These are phyloP conservation scores for Protodeltote pygarga DNA, from an alignment of 2,888 invertebrate species.

Conservation along the genomic window DNA sequence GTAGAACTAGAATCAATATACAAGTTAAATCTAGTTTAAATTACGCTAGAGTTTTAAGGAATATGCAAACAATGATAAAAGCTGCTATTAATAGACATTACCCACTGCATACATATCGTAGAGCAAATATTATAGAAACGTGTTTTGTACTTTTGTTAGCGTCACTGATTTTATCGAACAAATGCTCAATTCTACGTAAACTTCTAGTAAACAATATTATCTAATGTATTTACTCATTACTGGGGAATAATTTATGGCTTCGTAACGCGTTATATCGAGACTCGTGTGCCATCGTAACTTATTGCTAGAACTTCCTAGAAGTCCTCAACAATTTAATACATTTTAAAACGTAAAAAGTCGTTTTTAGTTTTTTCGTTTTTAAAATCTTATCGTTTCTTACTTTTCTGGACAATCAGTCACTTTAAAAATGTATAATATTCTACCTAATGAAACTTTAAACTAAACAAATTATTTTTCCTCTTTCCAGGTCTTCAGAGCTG, in stretches of 20 bases:
- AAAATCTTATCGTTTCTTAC: too few species aligned
- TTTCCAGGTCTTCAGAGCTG: constrained; percentile 77
- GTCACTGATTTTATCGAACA: constrained; percentile 26
- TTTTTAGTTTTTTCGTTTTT: too few species aligned
- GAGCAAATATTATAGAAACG: constrained; percentile 22
- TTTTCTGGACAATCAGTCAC: too few species aligned
- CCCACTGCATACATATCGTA: constrained; percentile 1
- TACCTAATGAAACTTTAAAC: neutral
- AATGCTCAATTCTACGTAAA: constrained; percentile 28
- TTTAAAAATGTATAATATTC: too few species aligned
- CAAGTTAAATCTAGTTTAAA: constrained; percentile 1
- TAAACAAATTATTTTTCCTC: constrained; percentile 17
- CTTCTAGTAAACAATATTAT: constrained; percentile 32
- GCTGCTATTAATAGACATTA: constrained; percentile 34
- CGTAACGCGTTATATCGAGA: too few species aligned
- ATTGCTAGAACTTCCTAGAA: too few species aligned
- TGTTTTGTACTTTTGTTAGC: constrained; percentile 32
- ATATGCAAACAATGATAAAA: constrained; percentile 19
- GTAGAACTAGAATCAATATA: constrained; percentile 4
- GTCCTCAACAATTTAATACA: too few species aligned
- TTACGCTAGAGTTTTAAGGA: constrained; percentile 20
- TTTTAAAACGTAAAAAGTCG: too few species aligned
- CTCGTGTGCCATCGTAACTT: too few species aligned
- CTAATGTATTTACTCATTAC: constrained; percentile 25
- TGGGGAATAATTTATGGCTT: too few species aligned